Percentiles rank a stretch among this genome's conserved stretches.
Conservation (phyloP, 2,797 vertebrate species). For the Calcarius lapponicus region DNA sequence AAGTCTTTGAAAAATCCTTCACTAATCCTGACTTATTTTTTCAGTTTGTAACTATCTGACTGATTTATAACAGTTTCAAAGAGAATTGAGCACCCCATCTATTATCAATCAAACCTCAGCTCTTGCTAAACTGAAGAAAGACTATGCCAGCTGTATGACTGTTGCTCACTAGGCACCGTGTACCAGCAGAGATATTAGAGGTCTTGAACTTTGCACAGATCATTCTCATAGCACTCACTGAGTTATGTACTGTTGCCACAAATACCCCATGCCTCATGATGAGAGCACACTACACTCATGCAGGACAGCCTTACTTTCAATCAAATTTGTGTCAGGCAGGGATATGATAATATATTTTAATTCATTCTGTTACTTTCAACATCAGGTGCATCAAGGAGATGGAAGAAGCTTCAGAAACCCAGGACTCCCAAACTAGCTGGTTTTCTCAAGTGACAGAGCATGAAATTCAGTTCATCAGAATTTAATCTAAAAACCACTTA, state of each 20-base stretch:
- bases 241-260: background rate
- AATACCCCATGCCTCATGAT: background rate
- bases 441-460: background rate
- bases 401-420: background rate
- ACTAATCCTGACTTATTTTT: background rate
- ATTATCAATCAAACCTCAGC: background rate
- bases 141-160: background rate
- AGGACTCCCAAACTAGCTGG: background rate
- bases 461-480: background rate
- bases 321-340: background rate
- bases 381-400: background rate
- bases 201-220: constrained; percentile 7
- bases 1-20: constrained; percentile 4
- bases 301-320: background rate
- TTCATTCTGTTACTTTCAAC: background rate
- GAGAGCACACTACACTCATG: background rate
- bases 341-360: background rate
- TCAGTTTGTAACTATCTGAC: background rate
- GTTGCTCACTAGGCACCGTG: background rate
- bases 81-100: background rate
- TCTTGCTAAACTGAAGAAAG: background rate
- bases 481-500: background rate
- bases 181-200: background rate
- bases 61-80: constrained; percentile 38
- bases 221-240: background rate